phyloP scores from a whole-genome alignment of 2,888 invertebrate genomes.

The Aphrophora alni region DNA sequence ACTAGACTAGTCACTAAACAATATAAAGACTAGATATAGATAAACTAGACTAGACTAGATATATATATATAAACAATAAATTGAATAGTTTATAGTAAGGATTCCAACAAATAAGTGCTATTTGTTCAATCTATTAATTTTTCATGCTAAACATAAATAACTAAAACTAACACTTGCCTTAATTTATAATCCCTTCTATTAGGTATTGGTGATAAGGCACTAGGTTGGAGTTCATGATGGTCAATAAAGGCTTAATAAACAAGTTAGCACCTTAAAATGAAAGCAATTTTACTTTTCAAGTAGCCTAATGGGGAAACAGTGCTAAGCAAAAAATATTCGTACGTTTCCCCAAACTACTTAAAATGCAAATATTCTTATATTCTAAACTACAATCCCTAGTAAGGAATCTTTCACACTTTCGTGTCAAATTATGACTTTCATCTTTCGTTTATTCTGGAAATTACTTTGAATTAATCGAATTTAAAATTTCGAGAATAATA shows the following conservation, averaged over 20 bases:
- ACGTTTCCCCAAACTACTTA: background rate
- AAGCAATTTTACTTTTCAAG: background rate
- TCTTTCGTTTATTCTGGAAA: background rate
- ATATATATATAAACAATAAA: no score
- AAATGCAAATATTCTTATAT: background rate
- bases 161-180: background rate
- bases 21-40: no score
- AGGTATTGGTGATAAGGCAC: no score
- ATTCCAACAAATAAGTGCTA: no score
- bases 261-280: background rate
- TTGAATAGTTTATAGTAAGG: no score
- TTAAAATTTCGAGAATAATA: no score
- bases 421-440: background rate
- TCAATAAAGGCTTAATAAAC: background rate
- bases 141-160: no score
- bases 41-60: no score
- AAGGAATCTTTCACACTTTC: background rate
- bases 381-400: background rate
- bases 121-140: no score
- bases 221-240: no score
- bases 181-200: background rate
- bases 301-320: background rate
- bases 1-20: no score
- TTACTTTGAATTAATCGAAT: background rate
- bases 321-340: background rate